Percentiles rank a stretch among this genome's conserved stretches.
Conservation (phyloP, 2,888 invertebrate genomes). For the Apomyelois bistriatella region DNA sequence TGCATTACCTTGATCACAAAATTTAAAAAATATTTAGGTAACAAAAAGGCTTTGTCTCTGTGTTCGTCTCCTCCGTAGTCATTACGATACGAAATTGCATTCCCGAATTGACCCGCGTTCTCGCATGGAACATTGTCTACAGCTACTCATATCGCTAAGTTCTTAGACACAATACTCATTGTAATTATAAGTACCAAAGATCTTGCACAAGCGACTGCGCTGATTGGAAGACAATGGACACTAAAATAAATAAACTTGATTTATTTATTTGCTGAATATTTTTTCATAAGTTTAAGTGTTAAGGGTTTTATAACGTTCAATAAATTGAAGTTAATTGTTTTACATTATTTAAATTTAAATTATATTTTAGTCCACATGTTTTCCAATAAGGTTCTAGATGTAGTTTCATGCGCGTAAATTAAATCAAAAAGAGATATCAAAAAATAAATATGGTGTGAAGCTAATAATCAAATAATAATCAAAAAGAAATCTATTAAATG, state of each 20-base stretch:
- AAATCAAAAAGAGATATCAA: no score
- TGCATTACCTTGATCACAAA: no score
- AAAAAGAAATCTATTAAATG: no score
- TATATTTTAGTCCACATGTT: no score
- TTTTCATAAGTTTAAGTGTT: background rate
- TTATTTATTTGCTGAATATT: background rate
- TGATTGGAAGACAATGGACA: slow-evolving; percentile 5
- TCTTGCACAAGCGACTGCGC: background rate
- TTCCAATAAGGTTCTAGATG: no score
- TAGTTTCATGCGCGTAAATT: no score
- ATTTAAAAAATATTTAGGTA: no score
- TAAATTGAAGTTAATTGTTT: no score
- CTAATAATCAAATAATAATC: no score
- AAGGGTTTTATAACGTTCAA: background rate
- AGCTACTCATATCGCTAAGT: slow-evolving; percentile 9
- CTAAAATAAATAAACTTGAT: slow-evolving; percentile 1
- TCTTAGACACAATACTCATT: slow-evolving; percentile 8
- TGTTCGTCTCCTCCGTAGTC: background rate
- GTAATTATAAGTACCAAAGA: slow-evolving; percentile 6
- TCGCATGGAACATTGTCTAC: slow-evolving; percentile 7
- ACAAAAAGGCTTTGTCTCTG: background rate
- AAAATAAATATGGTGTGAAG: no score
- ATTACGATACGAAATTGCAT: slow-evolving; percentile 5
- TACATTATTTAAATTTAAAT: no score
- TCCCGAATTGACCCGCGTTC: slow-evolving; percentile 1